Percentiles rank a stretch among this genome's conserved stretches.
Evolutionary conservation across 1,140 invertebrate species (phyloP).

Genomic region (Frieseomelitta varia): DNA sequence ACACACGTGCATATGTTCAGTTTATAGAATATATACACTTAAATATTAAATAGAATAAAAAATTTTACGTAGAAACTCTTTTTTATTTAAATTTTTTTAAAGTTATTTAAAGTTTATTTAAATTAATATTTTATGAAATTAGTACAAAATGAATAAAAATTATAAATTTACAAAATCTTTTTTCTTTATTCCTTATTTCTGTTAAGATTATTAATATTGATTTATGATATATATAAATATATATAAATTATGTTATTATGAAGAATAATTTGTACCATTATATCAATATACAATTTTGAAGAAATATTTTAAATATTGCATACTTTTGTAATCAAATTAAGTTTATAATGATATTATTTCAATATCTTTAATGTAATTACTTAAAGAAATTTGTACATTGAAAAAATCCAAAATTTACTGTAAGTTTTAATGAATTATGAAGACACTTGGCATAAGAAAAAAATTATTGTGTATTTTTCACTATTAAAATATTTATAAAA

Average conservation of each 20-base stretch:
- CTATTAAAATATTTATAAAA: slow-evolving; percentile 38
- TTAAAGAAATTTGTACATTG: background rate
- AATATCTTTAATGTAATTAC: slow-evolving; percentile 15
- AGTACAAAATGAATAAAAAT: background rate
- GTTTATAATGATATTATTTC: background rate
- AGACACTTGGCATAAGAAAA: background rate
- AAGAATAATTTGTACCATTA: slow-evolving; percentile 14
- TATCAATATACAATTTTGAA: background rate
- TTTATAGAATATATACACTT: background rate
- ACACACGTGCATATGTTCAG: background rate
- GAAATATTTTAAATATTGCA: slow-evolving; percentile 30
- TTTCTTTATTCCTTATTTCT: background rate
- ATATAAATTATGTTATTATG: background rate
- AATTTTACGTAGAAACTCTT: background rate
- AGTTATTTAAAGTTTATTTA: background rate
- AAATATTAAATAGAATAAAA: background rate
- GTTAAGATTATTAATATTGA: background rate
- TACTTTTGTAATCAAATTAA: background rate
- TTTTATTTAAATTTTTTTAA: background rate
- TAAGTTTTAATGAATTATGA: background rate
- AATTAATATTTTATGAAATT: background rate
- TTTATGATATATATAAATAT: slow-evolving; percentile 2
- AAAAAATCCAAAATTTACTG: background rate
- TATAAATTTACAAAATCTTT: slow-evolving; percentile 13
- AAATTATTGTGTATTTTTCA: slow-evolving; percentile 5